These are phyloP conservation scores for Dysmachus trigonus DNA, from an alignment of 2,888 invertebrate genomes.

Conservation along the genomic window DNA sequence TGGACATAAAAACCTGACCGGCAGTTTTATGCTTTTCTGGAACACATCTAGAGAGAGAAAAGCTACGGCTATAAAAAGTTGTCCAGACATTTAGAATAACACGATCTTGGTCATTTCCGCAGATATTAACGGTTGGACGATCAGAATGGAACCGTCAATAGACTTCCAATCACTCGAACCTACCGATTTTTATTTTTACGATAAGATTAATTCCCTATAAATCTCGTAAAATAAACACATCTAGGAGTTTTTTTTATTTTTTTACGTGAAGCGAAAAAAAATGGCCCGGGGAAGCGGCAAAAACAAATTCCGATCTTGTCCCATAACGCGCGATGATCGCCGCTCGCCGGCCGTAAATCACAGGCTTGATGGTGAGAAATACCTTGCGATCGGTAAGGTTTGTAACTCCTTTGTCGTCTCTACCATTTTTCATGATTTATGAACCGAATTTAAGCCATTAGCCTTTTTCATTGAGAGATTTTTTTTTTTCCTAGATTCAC, in stretches of 20 bases:
- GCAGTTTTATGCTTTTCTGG: not conserved
- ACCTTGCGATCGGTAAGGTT: not conserved
- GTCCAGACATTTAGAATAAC: not conserved
- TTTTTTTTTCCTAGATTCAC: not conserved
- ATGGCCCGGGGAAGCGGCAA: not conserved
- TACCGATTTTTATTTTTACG: not conserved
- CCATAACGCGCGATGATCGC: not conserved
- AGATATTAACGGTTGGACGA: not conserved
- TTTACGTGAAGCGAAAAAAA: not conserved
- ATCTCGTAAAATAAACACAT: not conserved
- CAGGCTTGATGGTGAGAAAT: conserved; percentile 14
- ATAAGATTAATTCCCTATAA: not conserved
- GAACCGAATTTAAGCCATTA: not conserved
- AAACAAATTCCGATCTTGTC: not conserved
- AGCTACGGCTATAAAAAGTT: not conserved
- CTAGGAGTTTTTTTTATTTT: not conserved
- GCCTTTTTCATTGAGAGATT: not conserved
- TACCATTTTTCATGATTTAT: not conserved
- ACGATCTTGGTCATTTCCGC: not conserved
- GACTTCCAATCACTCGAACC: not conserved
- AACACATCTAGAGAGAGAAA: not conserved
- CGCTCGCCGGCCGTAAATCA: conserved; percentile 8
- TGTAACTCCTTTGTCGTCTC: not conserved
- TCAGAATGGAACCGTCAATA: not conserved
- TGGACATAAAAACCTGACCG: not conserved